Percentiles rank a stretch among this genome's conserved stretches.
phyloP scores from a whole-genome alignment of 2,888 invertebrate genomes.

The Cactoblastis cactorum region DNA sequence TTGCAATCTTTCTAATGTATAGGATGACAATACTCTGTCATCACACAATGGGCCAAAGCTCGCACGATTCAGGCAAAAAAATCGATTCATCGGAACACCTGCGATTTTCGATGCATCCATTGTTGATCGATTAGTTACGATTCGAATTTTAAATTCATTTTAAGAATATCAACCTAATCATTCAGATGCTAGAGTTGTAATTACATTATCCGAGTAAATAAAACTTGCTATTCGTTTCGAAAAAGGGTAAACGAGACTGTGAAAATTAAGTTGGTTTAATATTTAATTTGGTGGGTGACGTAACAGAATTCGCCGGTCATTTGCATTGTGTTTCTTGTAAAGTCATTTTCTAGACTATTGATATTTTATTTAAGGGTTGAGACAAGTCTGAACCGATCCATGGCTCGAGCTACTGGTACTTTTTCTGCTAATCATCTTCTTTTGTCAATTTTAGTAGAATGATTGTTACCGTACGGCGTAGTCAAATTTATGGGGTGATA shows the following conservation, averaged over 20 bases:
- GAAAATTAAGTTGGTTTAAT: slow-evolving; percentile 27
- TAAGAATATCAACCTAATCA: slow-evolving; percentile 17
- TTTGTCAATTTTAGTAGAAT: not conserved
- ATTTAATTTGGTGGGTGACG: slow-evolving; percentile 30
- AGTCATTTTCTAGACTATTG: slow-evolving; percentile 14
- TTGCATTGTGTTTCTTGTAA: slow-evolving; percentile 23
- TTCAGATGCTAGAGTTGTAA: slow-evolving; percentile 3
- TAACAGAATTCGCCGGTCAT: slow-evolving; percentile 22
- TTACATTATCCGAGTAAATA: slow-evolving; percentile 1
- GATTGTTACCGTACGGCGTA: too few species aligned
- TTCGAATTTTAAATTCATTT: slow-evolving; percentile 16
- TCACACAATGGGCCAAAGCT: slow-evolving; percentile 36
- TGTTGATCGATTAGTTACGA: slow-evolving; percentile 66
- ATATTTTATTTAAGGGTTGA: not conserved
- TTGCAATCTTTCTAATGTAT: slow-evolving; percentile 2
- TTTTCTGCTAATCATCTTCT: not conserved
- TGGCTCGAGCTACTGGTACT: not conserved
- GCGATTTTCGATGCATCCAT: slow-evolving; percentile 66
- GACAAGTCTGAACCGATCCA: not conserved
- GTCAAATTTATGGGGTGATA: too few species aligned
- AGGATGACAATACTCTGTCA: slow-evolving; percentile 44
- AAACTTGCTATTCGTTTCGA: slow-evolving; percentile 22
- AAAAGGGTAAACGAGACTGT: slow-evolving; percentile 35
- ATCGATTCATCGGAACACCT: slow-evolving; percentile 72
- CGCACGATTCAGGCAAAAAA: slow-evolving; percentile 47